A percentile compares a stretch with the other conserved stretches of the same genome.
These are phyloP conservation scores for Drosophila trichaetosa DNA, from an alignment of 2,888 invertebrate genomes.

Conservation along the genomic window DNA sequence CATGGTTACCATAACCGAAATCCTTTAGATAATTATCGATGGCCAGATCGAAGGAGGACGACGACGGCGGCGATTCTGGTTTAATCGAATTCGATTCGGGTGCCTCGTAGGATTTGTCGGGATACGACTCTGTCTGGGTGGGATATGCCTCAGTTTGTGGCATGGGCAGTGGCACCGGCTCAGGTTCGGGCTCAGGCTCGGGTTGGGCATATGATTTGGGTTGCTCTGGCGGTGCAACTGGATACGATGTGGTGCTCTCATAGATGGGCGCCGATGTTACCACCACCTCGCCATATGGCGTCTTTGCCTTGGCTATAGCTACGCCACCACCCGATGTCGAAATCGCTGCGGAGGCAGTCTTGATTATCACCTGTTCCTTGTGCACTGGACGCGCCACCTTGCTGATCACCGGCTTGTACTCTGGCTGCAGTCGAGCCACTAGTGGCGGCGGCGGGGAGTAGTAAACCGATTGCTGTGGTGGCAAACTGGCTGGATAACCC, in stretches of 20 bases:
- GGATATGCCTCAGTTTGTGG: constrained; percentile 53
- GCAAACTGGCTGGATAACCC: constrained; percentile 34
- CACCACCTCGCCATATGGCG: constrained; percentile 61
- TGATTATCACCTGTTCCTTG: constrained; percentile 30
- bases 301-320: constrained; percentile 62
- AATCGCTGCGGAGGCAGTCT: constrained; percentile 47
- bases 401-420: constrained; percentile 22
- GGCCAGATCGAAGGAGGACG: constrained; percentile 67
- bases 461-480: constrained; percentile 25
- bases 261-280: constrained; percentile 59
- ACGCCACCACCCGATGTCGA: constrained; percentile 39
- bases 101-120: constrained; percentile 51
- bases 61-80: constrained; percentile 34
- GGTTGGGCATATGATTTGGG: constrained; percentile 37
- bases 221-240: constrained; percentile 19
- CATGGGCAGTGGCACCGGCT: constrained; percentile 30
- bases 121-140: constrained; percentile 49
- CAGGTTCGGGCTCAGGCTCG: background rate
- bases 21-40: constrained; percentile 74
- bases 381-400: constrained; percentile 12
- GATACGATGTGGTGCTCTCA: constrained; percentile 57
- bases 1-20: constrained; percentile 71
- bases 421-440: constrained; percentile 18
- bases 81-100: constrained; percentile 46
- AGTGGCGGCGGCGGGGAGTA: constrained; percentile 20